Evolutionary conservation across 2,113 vertebrate genomes (phyloP), one percentile per base, ranked within the genome.

Genomic region (Dasypus novemcinctus): DNA sequence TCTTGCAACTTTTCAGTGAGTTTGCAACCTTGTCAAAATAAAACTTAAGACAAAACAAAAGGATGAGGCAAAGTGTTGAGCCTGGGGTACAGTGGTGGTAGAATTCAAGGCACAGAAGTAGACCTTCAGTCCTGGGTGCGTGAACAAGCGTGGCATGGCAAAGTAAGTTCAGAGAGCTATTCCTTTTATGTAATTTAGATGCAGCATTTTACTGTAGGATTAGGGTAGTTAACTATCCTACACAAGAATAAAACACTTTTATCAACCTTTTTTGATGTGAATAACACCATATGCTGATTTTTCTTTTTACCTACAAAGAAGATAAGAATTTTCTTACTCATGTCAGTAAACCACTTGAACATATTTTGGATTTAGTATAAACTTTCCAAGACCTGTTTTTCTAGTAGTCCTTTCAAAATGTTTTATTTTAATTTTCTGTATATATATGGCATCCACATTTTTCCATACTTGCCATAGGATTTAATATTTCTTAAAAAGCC

Each of bases 361-460:
- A 72, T 68, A n/a, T 72, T 89, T 86, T 13, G 90, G 43, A 61
- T 52, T 75, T 71, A 75, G 6, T 23, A 54, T 43, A 76, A 76
- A 69, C 74, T 61, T 79, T 92, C 5, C 31, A 90, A 74, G 25
- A 74, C 18, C 20, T 0, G 36, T 57, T 82, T 87, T 43, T 84
- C 80, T 89, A 59, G 14, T 52, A 82, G 59, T 85, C 3, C 7
- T 68, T 71, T 64, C 64, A 15, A 33, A 68, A 86, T 64, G 27
- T 89, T 84, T 91, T 31, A 61, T 41, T 74, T 94, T 72, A 33
- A 81, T 79, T 84, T 63, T 31, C 11, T 90, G 49, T 91, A 9
- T 57, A 69, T 18, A 5, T 43, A 79, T 4, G 17, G 23, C 69
- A 49, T 86, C 18, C 33, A 71, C 7, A 87, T n/a, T 71, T 89